Evolutionary conservation across 2,113 vertebrate species (phyloP).

Genomic region (Syrrhaptes paradoxus): DNA sequence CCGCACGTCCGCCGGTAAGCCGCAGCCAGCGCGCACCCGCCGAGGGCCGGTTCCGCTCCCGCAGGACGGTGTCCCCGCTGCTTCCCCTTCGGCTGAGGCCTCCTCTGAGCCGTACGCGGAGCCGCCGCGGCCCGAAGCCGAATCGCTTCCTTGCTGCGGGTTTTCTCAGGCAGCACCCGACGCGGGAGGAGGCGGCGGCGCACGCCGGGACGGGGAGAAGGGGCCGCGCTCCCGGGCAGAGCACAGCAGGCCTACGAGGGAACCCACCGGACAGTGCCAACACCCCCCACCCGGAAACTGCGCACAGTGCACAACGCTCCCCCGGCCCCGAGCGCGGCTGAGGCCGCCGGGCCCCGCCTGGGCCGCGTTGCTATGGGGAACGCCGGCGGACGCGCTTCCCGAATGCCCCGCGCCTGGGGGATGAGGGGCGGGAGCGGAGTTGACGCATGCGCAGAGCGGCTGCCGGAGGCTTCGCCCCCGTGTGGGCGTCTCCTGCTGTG

Average conservation of each 20-base stretch:
- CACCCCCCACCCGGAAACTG: too few species aligned
- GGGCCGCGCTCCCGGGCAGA: neutral
- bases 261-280: too few species aligned
- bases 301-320: too few species aligned
- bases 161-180: neutral
- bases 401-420: neutral
- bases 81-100: neutral
- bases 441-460: neutral
- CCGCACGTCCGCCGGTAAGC: neutral
- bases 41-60: neutral
- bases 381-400: neutral
- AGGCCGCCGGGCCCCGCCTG: too few species aligned
- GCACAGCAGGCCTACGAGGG: too few species aligned
- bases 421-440: neutral
- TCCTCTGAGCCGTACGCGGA: neutral
- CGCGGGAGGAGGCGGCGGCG: too few species aligned
- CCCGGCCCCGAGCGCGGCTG: neutral
- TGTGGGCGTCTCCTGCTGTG: fast-evolving
- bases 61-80: neutral
- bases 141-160: neutral
- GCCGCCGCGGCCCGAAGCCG: neutral
- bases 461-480: fast-evolving
- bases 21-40: neutral
- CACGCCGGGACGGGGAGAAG: too few species aligned
- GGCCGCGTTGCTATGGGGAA: neutral